These are phyloP conservation scores for Rhizoglyphus robini DNA, from an alignment of 1,140 invertebrate species.

Conservation along the genomic window DNA sequence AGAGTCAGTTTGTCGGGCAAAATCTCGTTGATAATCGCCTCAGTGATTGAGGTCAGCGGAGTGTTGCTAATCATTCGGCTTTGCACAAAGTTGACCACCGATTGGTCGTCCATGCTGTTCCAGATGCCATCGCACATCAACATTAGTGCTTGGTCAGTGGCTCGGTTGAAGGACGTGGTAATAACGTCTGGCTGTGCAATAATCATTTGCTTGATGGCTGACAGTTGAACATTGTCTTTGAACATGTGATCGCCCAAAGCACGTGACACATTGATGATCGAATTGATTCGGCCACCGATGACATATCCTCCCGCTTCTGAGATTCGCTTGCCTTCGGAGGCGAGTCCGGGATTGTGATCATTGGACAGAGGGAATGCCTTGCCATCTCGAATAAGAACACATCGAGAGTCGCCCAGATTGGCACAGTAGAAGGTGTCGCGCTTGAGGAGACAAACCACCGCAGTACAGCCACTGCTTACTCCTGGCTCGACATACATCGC, in stretches of 20 bases:
- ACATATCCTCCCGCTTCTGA: too few relatives aligned
- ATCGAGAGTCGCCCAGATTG: conserved; percentile 68
- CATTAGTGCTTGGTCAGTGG: too few relatives aligned
- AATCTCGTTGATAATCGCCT: conserved; percentile 82
- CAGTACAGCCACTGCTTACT: too few relatives aligned
- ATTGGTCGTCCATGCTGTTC: conserved; percentile 84
- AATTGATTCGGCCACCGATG: too few relatives aligned
- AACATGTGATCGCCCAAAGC: too few relatives aligned
- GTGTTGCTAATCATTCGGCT: conserved; percentile 42
- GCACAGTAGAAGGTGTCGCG: conserved; percentile 41
- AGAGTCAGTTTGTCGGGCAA: conserved; percentile 76
- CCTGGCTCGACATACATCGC: too few relatives aligned
- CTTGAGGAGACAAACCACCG: conserved; percentile 60
- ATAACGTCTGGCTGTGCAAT: too few relatives aligned
- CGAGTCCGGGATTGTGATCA: conserved; percentile 93
- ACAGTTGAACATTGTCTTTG: conserved; percentile 84
- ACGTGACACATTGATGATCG: too few relatives aligned
- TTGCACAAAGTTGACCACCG: conserved; percentile 89
- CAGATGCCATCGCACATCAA: too few relatives aligned
- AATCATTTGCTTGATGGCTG: conserved; percentile 82
- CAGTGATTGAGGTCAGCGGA: conserved; percentile 74
- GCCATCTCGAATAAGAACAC: conserved; percentile 66
- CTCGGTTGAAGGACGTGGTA: too few relatives aligned
- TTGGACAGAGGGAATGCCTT: conserved; percentile 83
- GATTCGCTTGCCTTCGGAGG: conserved; percentile 64